These are phyloP conservation scores for Alcis repandata DNA, from an alignment of 2,888 invertebrate species.

Conservation along the genomic window DNA sequence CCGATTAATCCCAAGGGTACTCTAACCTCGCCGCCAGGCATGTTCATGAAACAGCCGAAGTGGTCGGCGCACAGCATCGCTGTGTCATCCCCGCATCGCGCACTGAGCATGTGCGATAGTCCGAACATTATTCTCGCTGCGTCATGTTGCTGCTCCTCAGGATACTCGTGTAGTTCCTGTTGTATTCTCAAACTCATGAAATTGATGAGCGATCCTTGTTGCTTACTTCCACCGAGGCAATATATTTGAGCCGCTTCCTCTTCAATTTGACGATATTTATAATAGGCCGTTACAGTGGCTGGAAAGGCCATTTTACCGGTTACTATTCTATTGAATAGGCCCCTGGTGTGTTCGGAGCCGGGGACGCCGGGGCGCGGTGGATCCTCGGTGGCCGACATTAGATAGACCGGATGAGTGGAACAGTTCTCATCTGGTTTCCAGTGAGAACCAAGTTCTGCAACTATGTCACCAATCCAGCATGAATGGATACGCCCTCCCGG, in stretches of 20 bases:
- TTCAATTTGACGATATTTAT: constrained; percentile 89
- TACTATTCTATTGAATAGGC: constrained; percentile 88
- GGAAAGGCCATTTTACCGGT: constrained; percentile 88
- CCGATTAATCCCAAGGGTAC: constrained; percentile 89
- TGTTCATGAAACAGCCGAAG: constrained; percentile 78
- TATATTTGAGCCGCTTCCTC: constrained; percentile 88
- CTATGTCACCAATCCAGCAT: constrained; percentile 91
- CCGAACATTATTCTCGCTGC: constrained; percentile 90
- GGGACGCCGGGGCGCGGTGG: constrained; percentile 86
- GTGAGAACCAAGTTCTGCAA: constrained; percentile 91
- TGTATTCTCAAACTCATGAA: constrained; percentile 89
- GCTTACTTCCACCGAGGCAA: constrained; percentile 86
- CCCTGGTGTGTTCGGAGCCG: constrained; percentile 82
- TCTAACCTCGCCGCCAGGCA: constrained; percentile 87
- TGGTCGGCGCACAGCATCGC: constrained; percentile 76
- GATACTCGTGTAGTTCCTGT: constrained; percentile 89
- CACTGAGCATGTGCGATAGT: constrained; percentile 87
- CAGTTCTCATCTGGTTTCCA: constrained; percentile 86
- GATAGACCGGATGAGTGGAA: constrained; percentile 86
- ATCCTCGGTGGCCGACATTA: constrained; percentile 87
- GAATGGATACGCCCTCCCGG: constrained; percentile 93
- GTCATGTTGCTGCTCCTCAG: constrained; percentile 89
- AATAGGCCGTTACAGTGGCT: constrained; percentile 87
- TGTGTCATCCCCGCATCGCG: constrained; percentile 89
- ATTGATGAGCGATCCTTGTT: constrained; percentile 88